A percentile compares a stretch with the other conserved stretches of the same genome.
Evolutionary conservation across 2,797 vertebrate genomes (phyloP).

Genomic region (Acipenser oxyrinchus): DNA sequence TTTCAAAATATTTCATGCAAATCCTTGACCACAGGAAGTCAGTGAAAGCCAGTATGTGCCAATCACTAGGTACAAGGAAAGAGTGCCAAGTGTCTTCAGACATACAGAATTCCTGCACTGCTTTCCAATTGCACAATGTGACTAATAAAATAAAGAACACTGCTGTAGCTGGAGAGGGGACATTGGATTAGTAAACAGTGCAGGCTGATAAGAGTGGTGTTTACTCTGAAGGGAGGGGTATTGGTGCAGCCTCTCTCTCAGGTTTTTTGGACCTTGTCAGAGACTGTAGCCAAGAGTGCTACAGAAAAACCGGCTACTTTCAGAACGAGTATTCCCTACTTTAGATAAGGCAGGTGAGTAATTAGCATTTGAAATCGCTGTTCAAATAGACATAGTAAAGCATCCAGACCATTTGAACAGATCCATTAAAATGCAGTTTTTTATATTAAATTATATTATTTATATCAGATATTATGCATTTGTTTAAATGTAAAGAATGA

Average conservation of each 20-base stretch:
- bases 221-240: not conserved
- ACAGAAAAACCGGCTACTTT: not conserved
- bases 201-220: not conserved
- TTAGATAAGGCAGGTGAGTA: not conserved
- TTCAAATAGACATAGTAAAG: not conserved
- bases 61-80: too few relatives aligned
- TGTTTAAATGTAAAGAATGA: too few relatives aligned
- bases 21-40: too few relatives aligned
- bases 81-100: too few relatives aligned
- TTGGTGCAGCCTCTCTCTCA: not conserved
- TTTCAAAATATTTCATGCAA: too few relatives aligned
- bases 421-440: not conserved
- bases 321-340: not conserved
- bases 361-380: not conserved
- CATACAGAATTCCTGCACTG: too few relatives aligned
- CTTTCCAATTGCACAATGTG: too few relatives aligned
- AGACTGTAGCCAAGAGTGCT: not conserved
- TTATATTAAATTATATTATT: too few relatives aligned
- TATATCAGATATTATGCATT: too few relatives aligned
- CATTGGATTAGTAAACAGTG: conserved; percentile 2
- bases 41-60: too few relatives aligned
- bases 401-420: not conserved
- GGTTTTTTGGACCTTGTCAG: too few relatives aligned
- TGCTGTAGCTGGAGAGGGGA: not conserved
- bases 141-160: too few relatives aligned